Percentiles rank a stretch among this genome's conserved stretches.
Conservation (phyloP, 2,113 vertebrate genomes). For the Pholis gunnellus region DNA sequence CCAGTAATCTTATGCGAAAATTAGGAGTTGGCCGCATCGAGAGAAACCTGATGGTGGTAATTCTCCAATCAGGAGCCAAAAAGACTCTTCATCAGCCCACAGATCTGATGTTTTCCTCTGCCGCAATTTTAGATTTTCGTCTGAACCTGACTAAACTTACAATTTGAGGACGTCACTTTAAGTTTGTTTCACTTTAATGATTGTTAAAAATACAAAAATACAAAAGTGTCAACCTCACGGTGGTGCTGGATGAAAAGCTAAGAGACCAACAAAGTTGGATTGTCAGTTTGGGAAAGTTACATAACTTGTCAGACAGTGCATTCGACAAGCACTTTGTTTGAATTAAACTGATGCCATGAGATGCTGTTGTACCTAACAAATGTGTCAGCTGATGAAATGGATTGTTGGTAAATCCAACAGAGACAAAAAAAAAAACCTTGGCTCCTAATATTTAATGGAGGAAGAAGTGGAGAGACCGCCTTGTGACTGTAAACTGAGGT, state of each 20-base stretch:
- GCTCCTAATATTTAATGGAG: not conserved
- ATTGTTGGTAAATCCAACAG: not conserved
- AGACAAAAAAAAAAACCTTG: not conserved
- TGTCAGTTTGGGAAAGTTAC: not conserved
- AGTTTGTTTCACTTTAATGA: not conserved
- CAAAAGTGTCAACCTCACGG: not conserved
- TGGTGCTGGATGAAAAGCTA: not conserved
- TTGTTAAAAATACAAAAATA: not conserved
- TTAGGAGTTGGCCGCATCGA: not conserved
- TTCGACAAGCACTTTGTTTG: not conserved
- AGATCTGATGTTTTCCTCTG: not conserved
- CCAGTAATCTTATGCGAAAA: not conserved
- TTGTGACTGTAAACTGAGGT: not conserved
- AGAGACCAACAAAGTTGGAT: not conserved
- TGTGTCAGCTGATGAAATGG: not conserved
- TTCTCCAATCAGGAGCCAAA: not conserved
- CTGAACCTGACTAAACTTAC: not conserved
- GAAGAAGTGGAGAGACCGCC: not conserved
- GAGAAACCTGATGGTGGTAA: not conserved
- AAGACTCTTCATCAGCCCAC: not conserved
- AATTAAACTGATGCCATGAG: not conserved
- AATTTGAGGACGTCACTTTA: not conserved
- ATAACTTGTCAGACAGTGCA: not conserved
- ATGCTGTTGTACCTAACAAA: not conserved
- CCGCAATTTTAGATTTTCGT: not conserved